Evolutionary conservation across 2,797 vertebrate species (phyloP).

Genomic region (Gorsachius magnificus): DNA sequence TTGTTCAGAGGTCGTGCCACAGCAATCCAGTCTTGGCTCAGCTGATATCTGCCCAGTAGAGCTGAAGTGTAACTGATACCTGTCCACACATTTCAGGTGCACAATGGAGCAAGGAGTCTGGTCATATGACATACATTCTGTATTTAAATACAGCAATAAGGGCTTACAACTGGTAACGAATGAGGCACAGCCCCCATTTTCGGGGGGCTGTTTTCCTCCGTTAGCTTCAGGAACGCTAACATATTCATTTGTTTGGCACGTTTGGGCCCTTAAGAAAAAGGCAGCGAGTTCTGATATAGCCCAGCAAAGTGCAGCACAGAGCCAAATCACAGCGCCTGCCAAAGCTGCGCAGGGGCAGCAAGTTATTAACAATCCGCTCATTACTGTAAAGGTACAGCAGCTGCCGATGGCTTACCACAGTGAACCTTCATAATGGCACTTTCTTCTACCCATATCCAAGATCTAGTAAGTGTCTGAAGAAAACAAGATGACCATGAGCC

Average conservation of each 20-base stretch:
- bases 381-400: background rate
- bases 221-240: background rate
- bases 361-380: background rate
- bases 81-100: background rate
- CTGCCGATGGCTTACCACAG: background rate
- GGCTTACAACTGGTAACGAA: background rate
- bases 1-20: background rate
- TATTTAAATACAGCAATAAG: background rate
- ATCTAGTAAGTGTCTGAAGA: background rate
- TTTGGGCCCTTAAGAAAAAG: background rate
- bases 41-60: background rate
- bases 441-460: background rate
- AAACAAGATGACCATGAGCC: background rate
- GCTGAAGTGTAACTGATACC: background rate
- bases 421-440: background rate
- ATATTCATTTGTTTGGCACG: background rate
- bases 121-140: background rate
- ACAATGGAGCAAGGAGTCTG: background rate
- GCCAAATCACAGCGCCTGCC: background rate
- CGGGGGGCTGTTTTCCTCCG: background rate
- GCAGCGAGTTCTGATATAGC: background rate
- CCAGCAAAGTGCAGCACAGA: background rate
- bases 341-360: rapidly evolving
- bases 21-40: background rate
- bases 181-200: background rate